These are phyloP conservation scores for Calameuta pallipes DNA, from an alignment of 2,888 invertebrate species.

Conservation along the genomic window DNA sequence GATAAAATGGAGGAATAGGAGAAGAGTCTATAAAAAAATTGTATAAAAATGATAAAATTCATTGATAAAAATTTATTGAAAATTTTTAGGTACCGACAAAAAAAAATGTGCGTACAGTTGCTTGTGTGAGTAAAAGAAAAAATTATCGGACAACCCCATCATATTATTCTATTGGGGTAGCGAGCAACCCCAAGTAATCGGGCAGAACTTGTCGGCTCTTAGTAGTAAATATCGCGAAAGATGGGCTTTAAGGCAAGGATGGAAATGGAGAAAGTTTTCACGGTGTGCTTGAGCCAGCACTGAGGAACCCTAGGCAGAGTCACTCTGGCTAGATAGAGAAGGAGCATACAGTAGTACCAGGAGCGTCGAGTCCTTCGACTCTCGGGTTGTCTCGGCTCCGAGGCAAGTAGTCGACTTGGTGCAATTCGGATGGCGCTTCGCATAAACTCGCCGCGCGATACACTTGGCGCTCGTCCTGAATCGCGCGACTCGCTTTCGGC, in stretches of 20 bases:
- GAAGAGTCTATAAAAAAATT: not conserved
- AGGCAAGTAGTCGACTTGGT: not conserved
- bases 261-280: constrained; percentile 60
- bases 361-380: constrained; percentile 16
- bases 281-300: constrained; percentile 29
- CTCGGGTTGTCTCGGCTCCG: constrained; percentile 24
- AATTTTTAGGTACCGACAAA: not conserved
- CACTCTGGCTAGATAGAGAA: not conserved
- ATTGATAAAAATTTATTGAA: not conserved
- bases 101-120: not conserved
- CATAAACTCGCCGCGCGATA: constrained; percentile 53
- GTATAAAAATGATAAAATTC: not conserved
- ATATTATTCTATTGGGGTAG: not conserved
- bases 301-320: constrained; percentile 12
- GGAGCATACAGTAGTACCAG: not conserved
- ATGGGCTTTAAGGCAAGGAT: constrained; percentile 46
- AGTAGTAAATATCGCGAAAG: constrained; percentile 38
- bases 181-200: not conserved
- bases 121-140: not conserved
- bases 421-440: constrained; percentile 26
- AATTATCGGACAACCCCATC: not conserved
- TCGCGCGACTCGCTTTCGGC: constrained; percentile 30
- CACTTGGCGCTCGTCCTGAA: constrained; percentile 52
- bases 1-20: not conserved
- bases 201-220: not conserved